Evolutionary conservation across 1,140 invertebrate species (phyloP).

Genomic region (Drosophila novamexicana): DNA sequence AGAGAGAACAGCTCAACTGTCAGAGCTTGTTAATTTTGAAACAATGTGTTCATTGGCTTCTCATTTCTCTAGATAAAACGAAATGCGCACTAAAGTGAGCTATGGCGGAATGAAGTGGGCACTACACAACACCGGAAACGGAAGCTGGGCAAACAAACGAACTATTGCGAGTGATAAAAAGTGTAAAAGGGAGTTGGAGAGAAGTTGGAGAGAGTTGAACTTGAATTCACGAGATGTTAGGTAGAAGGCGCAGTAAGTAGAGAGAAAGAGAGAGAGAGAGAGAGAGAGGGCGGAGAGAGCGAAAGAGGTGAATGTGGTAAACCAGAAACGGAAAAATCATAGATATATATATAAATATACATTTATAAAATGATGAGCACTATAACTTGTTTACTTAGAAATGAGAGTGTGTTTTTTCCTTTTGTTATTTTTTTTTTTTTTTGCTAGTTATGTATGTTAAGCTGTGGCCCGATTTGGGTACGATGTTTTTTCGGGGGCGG

Average conservation of each 20-base stretch:
- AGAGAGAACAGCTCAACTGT: background rate
- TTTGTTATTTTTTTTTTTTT: background rate
- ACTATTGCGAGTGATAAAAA: conserved; percentile 53
- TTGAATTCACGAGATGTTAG: background rate
- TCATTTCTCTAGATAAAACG: conserved; percentile 33
- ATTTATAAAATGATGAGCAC: conserved; percentile 5
- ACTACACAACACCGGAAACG: conserved; percentile 1
- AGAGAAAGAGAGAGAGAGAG: conserved; percentile 1
- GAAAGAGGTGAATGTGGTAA: conserved; percentile 8
- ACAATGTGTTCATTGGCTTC: conserved; percentile 52
- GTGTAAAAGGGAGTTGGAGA: background rate
- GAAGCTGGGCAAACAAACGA: conserved; percentile 46
- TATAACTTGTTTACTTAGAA: conserved; percentile 17
- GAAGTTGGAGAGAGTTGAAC: too few species aligned
- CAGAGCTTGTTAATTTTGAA: conserved; percentile 19
- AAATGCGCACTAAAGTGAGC: conserved; percentile 50
- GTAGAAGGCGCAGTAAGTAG: background rate
- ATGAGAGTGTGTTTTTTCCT: conserved; percentile 9
- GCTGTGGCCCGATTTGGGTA: background rate
- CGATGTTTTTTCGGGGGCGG: background rate
- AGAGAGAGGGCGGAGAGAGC: conserved; percentile 1
- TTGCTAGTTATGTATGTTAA: background rate
- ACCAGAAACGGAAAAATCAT: conserved; percentile 2
- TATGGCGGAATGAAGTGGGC: background rate
- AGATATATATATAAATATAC: background rate